A percentile compares a stretch with the other conserved stretches of the same genome.
Conservation (phyloP, 1,140 invertebrate genomes). For the Hetaerina americana region DNA sequence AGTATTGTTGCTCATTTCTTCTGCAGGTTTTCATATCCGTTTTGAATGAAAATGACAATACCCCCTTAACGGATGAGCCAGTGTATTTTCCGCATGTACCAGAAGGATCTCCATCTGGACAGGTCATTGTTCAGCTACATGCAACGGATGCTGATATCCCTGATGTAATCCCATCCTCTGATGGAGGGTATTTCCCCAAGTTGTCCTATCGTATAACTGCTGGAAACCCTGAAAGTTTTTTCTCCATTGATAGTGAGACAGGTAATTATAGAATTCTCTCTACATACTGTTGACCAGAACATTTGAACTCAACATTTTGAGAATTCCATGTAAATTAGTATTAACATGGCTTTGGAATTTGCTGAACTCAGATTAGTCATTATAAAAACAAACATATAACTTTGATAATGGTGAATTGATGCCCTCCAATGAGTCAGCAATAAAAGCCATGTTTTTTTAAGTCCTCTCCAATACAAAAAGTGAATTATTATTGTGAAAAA, state of each 20-base stretch:
- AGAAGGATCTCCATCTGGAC: slow-evolving; percentile 69
- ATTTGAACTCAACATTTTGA: no score
- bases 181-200: slow-evolving; percentile 16
- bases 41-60: slow-evolving; percentile 86
- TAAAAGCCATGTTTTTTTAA: no score
- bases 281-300: no score
- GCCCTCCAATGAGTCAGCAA: no score
- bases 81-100: slow-evolving; percentile 69
- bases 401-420: no score
- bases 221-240: slow-evolving; percentile 82
- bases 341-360: no score
- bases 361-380: no score
- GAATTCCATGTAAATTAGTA: no score
- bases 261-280: no score
- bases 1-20: slow-evolving; percentile 18
- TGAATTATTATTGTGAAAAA: no score
- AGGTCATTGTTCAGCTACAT: slow-evolving; percentile 57
- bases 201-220: slow-evolving; percentile 72
- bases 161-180: slow-evolving; percentile 27
- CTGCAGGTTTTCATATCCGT: slow-evolving; percentile 76
- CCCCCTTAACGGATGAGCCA: slow-evolving; percentile 70
- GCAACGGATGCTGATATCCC: slow-evolving; percentile 68
- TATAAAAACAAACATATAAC: no score
- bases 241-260: slow-evolving; percentile 65
- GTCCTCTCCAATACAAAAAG: no score